phyloP scores from a whole-genome alignment of 2,888 invertebrate genomes.

The Molanna angustata region DNA sequence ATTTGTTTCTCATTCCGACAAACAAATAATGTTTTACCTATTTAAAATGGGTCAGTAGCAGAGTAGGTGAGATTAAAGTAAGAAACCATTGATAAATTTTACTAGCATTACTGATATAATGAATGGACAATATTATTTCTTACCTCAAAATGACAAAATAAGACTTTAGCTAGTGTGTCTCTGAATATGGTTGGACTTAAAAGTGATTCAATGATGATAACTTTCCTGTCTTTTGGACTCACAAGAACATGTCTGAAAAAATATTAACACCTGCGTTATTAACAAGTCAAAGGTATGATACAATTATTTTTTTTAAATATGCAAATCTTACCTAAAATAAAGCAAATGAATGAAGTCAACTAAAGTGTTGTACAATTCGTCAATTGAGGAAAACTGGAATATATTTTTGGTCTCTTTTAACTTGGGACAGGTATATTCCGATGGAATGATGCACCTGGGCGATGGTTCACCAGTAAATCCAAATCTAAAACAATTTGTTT shows the following conservation, averaged over 20 bases:
- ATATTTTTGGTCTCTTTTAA: conserved; percentile 61
- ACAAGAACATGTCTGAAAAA: conserved; percentile 75
- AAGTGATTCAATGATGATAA: conserved; percentile 89
- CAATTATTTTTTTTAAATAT: no score
- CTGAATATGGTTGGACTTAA: conserved; percentile 78
- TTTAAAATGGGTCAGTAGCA: no score
- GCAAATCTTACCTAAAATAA: conserved; percentile 76
- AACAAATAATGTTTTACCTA: no score
- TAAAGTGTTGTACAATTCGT: conserved; percentile 79
- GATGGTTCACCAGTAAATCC: conserved; percentile 89
- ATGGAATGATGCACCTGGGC: conserved; percentile 83
- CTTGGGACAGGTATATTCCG: conserved; percentile 68
- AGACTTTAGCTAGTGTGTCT: conserved; percentile 83
- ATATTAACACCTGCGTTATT: not conserved
- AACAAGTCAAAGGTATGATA: conserved; percentile 1
- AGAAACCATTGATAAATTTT: no score
- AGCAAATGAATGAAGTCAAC: conserved; percentile 85
- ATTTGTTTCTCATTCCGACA: no score
- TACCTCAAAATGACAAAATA: conserved; percentile 93
- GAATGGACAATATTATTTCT: conserved; percentile 38
- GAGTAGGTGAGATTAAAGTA: no score
- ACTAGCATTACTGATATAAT: no score
- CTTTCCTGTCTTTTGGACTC: conserved; percentile 89
- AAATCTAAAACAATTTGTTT: conserved; percentile 57
- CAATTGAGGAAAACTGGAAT: conserved; percentile 60